Base-by-base conservation (phyloP, 2,888 invertebrate genomes). In the Sinodicranocentrus sp. region DNA sequence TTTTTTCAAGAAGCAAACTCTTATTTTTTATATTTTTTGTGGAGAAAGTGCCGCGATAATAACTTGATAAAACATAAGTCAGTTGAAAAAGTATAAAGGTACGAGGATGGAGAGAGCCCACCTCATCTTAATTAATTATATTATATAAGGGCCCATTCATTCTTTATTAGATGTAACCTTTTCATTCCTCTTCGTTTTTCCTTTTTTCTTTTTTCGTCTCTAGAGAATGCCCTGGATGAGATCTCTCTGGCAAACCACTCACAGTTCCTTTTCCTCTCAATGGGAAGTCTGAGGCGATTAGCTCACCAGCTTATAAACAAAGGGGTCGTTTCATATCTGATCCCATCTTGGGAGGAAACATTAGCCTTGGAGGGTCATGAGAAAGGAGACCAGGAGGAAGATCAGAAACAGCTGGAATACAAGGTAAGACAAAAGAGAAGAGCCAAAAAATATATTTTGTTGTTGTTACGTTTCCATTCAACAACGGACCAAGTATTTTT, bases 191-290 rank as follows among this genome's bases (percentile, higher is more conserved):
- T 44, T 76, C 77, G 63, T 43, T 70, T 76, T 48, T 65, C 59
- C 44, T 63, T n/a, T 44, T 48, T 19, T 71, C 33, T 57, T 48
- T 48, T n/a, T n/a, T 6, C 48, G 21, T 57, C 5, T 59, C 73
- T 21, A 88, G 88, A 87, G 83, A 87, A 86, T 75, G 84, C 87
- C 10, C 44, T 85, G 77, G 87, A 88, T 57, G 84, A 86, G 82
- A 87, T 88, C 78, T 88, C 88, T 77, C 80, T 88, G 75, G 87
- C 88, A 61, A 88, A 88, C 84, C 84, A 85, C 61, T 88, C 88
- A 23, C 89, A 89, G 75, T 89, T 86, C 79, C 83, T 88, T 48
- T 84, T 88, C 33, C 78, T 87, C 75, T 85, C 89, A 52, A 85
- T 84, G 84, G 85, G 82, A 61, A 88, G 87, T 79, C 75, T 87